Base-by-base conservation (phyloP, 2,113 vertebrate species). In the Rallus limicola region DNA sequence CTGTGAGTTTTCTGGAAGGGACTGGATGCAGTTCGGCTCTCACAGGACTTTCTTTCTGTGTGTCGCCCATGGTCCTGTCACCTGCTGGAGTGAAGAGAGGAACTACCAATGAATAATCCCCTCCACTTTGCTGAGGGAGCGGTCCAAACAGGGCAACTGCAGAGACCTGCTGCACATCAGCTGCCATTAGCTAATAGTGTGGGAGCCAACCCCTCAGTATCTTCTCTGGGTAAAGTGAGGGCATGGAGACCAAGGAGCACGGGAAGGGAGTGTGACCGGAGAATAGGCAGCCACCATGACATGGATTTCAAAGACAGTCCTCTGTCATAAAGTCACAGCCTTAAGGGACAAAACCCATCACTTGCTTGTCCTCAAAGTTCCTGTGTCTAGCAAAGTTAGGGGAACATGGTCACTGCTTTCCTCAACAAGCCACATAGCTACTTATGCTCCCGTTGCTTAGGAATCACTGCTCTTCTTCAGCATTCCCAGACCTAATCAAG, bases 31-130 rank as follows among this genome's bases (percentile, higher is more conserved):
- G 44, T 80, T 92, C 74, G 65, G 96, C 33, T 95, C 88, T 91
- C 79, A 95, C 16, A 92, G 85, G 91, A 86, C 78, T 71, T 83
- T 93, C 84, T 36, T 96, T 95, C 81, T 95, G 88, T 7, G 3
- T 64, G n/a, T 97, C 91, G 1, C 44, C 56, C 88, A 71, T 94
- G 88, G 83, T 95, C 86, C 68, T 85, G 59, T 88, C 64, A 86
- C 95, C 96, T 97, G 93, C 69, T 72, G 92, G 72, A 94, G 29
- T 63, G 64, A 94, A 94, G 48, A 96, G 62, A 93, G 68, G 72
- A 92, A 82, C 36, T 64, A 52, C 17, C 71, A 71, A 28, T 95
- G 24, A 94, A 29, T 85, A 91, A 75, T 8, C 18, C 16, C 4
- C 8, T 4, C n/a, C 0, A 25, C n/a, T 76, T 60, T 58, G 85